Evolutionary conservation across 2,797 vertebrate species (phyloP).

Genomic region (Masticophis lateralis): DNA sequence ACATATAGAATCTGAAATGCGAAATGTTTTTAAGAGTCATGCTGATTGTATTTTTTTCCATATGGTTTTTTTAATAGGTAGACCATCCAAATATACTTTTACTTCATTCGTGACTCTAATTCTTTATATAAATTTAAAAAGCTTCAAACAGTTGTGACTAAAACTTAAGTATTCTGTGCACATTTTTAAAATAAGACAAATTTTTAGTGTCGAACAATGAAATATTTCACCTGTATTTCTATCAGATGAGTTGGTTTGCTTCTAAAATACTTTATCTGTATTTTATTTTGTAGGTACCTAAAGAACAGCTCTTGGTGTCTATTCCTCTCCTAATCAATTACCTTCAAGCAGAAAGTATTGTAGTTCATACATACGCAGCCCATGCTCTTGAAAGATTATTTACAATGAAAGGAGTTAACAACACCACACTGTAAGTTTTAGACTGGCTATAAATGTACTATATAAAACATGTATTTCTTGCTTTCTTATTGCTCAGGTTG

Average conservation of each 20-base stretch:
- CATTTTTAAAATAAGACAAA: neutral
- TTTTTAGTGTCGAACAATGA: neutral
- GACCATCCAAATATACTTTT: neutral
- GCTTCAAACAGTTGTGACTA: neutral
- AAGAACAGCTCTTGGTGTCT: constrained; percentile 90
- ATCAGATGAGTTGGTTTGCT: neutral
- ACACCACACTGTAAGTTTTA: constrained; percentile 85
- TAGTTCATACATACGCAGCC: constrained; percentile 94
- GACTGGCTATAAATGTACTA: neutral
- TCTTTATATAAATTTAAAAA: neutral
- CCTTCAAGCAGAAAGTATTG: constrained; percentile 91
- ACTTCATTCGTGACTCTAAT: neutral
- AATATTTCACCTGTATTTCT: neutral
- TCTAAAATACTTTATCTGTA: constrained; percentile 4
- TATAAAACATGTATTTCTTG: neutral
- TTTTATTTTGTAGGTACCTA: constrained; percentile 83
- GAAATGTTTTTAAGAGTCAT: neutral
- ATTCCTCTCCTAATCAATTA: constrained; percentile 89
- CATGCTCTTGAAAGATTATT: constrained; percentile 95
- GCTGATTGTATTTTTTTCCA: neutral
- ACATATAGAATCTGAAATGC: neutral
- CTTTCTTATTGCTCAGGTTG: neutral
- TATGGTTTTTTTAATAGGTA: neutral
- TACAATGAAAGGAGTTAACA: constrained; percentile 92
- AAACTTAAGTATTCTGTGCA: neutral